Base-by-base conservation (phyloP, 2,797 vertebrate species). In the Tokudaia tokunoshimensis region DNA sequence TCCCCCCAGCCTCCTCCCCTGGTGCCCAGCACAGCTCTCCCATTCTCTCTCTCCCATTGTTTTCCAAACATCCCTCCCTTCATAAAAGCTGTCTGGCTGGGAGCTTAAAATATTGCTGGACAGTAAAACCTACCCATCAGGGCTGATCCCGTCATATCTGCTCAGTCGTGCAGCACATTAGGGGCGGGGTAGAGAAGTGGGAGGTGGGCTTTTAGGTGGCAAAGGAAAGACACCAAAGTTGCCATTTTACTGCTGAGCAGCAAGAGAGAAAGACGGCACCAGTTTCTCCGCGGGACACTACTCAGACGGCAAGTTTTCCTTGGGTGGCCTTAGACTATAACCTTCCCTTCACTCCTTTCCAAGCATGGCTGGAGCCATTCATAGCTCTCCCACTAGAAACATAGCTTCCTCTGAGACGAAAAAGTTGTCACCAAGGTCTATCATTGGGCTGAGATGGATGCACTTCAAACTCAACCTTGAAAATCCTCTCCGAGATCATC, bases 121-220 rank as follows among this genome's bases (percentile, higher is more conserved):
- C 99, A 99, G 99, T 99, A 99, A 99, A 99, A 99, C 99, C 99
- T 99, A 99, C 99, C 99, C 99, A 99, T 99, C 99, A 99, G 98
- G 99, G 99, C 98, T 98, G 98, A 99, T 99, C 99, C 99, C 99
- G 99, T 99, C 99, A 99, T 99, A 99, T 99, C 99, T 99, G 99
- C 99, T 99, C 99, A 99, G 99, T 99, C 99, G 99, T 99, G 99
- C 99, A 99, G 99, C 99, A 99, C 99, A 98, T 99, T 98, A 98
- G 99, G 99, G 97, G 96, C 78, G 97, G 97, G 94, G 94, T 94
- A 63, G 94, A 92, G 92, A 83, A 90, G 81, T n/a, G 88, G 97
- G 94, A 86, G 93, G 97, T 95, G 95, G 99, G 99, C 99, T 99
- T 99, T 99, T 99, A 99, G 99, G 99, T 98, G 98, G 99, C 99